Evolutionary conservation across 2,113 vertebrate species (phyloP).

Genomic region (Pelecanoides urinatrix): DNA sequence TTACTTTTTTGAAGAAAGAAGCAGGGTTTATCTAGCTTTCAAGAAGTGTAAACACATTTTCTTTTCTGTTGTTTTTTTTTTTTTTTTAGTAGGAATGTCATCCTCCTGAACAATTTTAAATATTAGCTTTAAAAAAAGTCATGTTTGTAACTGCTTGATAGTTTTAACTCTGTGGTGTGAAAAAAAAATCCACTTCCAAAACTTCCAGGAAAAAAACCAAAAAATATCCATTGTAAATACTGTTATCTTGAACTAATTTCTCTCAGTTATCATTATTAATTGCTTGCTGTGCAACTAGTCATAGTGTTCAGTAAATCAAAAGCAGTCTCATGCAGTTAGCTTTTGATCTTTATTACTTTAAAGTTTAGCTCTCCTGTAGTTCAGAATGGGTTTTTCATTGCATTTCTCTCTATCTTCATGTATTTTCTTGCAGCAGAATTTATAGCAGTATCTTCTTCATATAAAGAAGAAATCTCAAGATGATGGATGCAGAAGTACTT

Average conservation of each 20-base stretch:
- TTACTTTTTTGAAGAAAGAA: background rate
- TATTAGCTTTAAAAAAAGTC: background rate
- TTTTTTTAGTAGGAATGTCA: background rate
- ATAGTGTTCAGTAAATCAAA: background rate
- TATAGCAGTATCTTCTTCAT: background rate
- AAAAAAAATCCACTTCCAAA: background rate
- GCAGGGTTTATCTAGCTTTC: background rate
- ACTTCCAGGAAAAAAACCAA: background rate
- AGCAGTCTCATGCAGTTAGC: background rate
- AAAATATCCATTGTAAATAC: background rate
- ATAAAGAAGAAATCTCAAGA: background rate
- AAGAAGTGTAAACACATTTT: background rate
- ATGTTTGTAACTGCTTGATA: background rate
- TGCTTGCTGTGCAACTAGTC: background rate
- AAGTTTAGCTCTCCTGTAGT: constrained; percentile 5
- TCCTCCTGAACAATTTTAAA: background rate
- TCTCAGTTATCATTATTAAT: constrained; percentile 4
- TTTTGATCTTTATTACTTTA: background rate
- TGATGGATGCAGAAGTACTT: constrained; percentile 7
- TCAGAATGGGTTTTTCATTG: constrained; percentile 2
- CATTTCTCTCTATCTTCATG: constrained; percentile 1
- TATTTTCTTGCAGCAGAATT: constrained; percentile 24
- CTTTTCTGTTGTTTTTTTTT: background rate
- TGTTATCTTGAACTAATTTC: background rate
- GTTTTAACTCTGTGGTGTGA: background rate